Evolutionary conservation across 2,113 vertebrate species (phyloP).

Genomic region (Caretta caretta): DNA sequence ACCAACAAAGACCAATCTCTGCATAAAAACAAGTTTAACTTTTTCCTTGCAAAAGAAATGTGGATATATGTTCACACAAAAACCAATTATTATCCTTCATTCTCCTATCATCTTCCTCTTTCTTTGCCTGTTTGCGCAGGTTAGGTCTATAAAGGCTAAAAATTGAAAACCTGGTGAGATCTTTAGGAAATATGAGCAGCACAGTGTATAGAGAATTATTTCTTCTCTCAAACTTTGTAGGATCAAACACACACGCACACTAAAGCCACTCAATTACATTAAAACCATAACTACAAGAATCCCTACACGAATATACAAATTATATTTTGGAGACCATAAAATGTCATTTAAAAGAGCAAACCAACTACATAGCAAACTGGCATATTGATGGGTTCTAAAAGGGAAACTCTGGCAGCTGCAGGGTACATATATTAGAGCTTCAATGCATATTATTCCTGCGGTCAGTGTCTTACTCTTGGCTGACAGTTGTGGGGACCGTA

Average conservation of each 20-base stretch:
- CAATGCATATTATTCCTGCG: neutral
- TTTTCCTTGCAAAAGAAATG: neutral
- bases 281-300: neutral
- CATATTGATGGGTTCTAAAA: fast-evolving
- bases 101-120: neutral
- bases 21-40: neutral
- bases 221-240: neutral
- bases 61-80: neutral
- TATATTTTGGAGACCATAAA: neutral
- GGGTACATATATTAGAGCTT: neutral
- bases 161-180: neutral
- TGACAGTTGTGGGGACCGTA: neutral
- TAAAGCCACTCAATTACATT: neutral
- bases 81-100: neutral
- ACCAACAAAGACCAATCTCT: neutral
- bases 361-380: neutral
- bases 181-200: neutral
- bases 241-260: neutral
- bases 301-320: too few species aligned
- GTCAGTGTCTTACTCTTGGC: neutral
- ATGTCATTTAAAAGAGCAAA: neutral
- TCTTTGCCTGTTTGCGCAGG: neutral
- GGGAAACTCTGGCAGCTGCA: neutral
- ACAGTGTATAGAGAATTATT: neutral
- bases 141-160: fast-evolving